Base-by-base conservation (phyloP, 2,113 vertebrate species). In the Pituophis catenifer region DNA sequence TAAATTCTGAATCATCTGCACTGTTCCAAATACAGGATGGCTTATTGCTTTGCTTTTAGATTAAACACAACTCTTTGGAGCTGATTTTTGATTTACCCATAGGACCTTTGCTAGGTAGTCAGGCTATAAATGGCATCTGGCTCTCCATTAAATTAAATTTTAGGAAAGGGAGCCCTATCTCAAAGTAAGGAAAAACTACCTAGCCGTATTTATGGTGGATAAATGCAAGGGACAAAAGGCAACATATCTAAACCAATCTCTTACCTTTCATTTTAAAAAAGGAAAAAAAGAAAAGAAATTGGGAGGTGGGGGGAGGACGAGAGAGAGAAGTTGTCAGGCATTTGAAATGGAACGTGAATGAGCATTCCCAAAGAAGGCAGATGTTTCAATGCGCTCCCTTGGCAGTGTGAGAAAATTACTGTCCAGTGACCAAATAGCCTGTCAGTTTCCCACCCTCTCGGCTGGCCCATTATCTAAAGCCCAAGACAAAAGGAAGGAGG, bases 401-500 rank as follows among this genome's bases (percentile, higher is more conserved):
- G 97, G 96, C 95, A 96, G 97, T 97, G 98, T 98, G 98, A 98
- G 98, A 97, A 97, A 96, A 97, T 96, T 93, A 97, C 91, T 96
- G 96, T 96, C 98, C 97, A 97, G 98, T 97, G 98, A 97, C 97
- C 98, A 98, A 98, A 98, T 98, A 97, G 97, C 95, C 93, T 6
- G 95, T 96, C 94, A n/a, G 81, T 94, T 97, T 97, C 96, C 97
- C 96, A 96, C 97, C 98, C 96, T 95, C 95, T 58, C 90, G 93
- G 94, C 97, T 96, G 95, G 97, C 98, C 98, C 97, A 97, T 98
- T 98, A 97, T 98, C 97, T 97, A 97, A 97, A 96, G 97, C 94
- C 48, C 96, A 98, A 98, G 98, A 99, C 99, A 99, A 99, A 98
- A 96, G 98, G 98, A 96, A 95, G 98, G 94, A 94, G 57, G 95